Base-by-base conservation (phyloP, 2,888 invertebrate species). In the Mythimna pallens region DNA sequence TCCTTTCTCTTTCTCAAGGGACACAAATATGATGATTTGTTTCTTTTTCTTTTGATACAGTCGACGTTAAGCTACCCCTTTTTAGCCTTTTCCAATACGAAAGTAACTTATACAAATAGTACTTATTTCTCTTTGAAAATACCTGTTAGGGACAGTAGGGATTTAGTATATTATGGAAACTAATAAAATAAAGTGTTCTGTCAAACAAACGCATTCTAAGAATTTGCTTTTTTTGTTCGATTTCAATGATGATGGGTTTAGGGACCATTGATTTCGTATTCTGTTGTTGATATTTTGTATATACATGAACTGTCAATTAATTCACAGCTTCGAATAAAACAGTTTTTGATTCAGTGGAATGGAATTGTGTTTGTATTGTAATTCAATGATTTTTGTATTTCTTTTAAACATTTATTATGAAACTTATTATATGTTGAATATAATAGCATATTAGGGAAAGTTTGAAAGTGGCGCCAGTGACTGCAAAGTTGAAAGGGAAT, bases 1-100 rank as follows among this genome's bases (percentile, higher is more conserved):
- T 64, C 22, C 55, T 57, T 43, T 57, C 5, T 22, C 47, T 57
- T 47, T 64, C 63, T 50, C 68, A 52, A 63, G 64, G 66, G 78
- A 66, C 59, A 17, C 30, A 40, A 78, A 66, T 73, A 71, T 50
- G 55, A 78, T 54, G 73, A 80, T 70, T 73, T 78, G 69, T 82
- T 73, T 70, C 69, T 40, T 40, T 20, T 58, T 66, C 36, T 43
- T 67, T 64, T 73, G 57, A 73, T 61, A 73, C 20, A 54, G 50
- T 65, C 36, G 65, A 59, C 47, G 25, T 7, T 69, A 65, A 82
- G 82, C 73, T 64, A 14, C 12, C 43, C 55, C 20, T 63, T 25
- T 61, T 63, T 55, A 70, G 25, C 57, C 66, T 25, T 67, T 73
- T 61, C 25, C 59, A 64, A 80, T 71, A 78, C 30, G 66, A 70